phyloP scores from a whole-genome alignment of 2,797 vertebrate species.

The Aeoliscus strigatus region DNA sequence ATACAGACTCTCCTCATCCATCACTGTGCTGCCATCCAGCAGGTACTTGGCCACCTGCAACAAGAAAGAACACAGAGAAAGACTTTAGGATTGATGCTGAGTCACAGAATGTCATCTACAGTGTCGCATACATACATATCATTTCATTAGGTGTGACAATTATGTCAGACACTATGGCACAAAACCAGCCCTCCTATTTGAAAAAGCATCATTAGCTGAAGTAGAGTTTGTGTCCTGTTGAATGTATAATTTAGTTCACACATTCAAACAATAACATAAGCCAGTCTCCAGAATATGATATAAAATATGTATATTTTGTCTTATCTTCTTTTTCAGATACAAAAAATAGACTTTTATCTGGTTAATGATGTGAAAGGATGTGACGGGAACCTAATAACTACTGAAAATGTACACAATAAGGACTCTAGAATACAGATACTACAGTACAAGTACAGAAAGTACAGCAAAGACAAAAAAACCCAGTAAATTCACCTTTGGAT shows the following conservation, averaged over 20 bases:
- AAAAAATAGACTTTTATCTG: no score
- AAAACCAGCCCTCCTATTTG: neutral
- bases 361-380: no score
- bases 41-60: slow-evolving; percentile 88
- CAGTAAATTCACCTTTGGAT: slow-evolving; percentile 81
- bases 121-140: no score
- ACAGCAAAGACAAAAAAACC: neutral
- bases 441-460: neutral
- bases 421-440: no score
- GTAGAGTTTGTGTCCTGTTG: no score
- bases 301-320: no score
- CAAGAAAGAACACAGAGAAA: slow-evolving; percentile 9
- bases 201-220: neutral
- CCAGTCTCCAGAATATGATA: no score
- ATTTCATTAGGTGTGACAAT: no score
- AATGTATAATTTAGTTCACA: neutral
- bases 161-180: neutral
- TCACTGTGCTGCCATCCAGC: slow-evolving; percentile 82
- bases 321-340: no score
- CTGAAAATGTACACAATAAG: neutral
- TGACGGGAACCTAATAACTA: no score
- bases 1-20: slow-evolving; percentile 94
- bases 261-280: no score
- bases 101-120: neutral
- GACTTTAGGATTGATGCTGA: neutral